Percentiles rank a stretch among this genome's conserved stretches.
Evolutionary conservation across 2,113 vertebrate species (phyloP).

Genomic region (Colius striatus): DNA sequence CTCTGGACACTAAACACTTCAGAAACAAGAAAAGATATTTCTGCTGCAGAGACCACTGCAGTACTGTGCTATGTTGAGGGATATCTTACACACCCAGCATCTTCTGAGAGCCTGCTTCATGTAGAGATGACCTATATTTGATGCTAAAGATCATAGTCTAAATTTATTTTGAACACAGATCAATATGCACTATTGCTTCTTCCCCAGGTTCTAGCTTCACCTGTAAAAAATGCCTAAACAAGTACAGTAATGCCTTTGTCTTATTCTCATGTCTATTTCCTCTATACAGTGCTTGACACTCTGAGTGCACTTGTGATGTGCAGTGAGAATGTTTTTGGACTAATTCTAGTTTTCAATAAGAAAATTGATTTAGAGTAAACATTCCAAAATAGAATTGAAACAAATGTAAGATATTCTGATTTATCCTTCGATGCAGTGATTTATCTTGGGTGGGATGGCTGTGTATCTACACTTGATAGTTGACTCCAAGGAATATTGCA

Average conservation of each 20-base stretch:
- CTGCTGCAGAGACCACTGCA: not conserved
- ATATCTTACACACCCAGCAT: not conserved
- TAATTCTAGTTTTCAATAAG: not conserved
- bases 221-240: not conserved
- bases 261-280: not conserved
- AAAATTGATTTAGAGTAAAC: not conserved
- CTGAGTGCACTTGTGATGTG: not conserved
- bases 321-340: not conserved
- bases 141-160: not conserved
- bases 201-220: not conserved
- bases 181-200: not conserved
- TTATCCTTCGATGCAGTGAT: not conserved
- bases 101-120: not conserved
- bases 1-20: not conserved
- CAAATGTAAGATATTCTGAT: not conserved
- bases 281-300: not conserved
- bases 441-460: not conserved
- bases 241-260: not conserved
- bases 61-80: not conserved
- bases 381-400: not conserved
- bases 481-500: not conserved
- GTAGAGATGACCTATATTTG: fast-evolving
- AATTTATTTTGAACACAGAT: not conserved
- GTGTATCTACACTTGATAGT: not conserved
- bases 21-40: not conserved